Percentiles rank a stretch among this genome's conserved stretches.
These are phyloP conservation scores for Zootoca vivipara DNA, from an alignment of 2,113 vertebrate genomes.

Conservation along the genomic window DNA sequence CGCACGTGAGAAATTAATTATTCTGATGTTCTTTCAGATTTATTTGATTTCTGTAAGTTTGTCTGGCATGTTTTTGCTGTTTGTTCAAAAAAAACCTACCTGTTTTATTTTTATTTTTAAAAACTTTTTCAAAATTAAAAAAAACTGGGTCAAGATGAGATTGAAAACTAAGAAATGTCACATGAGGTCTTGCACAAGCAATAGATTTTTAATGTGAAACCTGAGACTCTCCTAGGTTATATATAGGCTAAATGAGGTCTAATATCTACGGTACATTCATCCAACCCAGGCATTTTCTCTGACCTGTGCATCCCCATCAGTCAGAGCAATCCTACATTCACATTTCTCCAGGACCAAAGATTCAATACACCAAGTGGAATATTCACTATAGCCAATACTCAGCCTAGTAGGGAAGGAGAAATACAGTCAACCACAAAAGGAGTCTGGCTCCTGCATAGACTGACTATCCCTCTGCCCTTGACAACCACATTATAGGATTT, in stretches of 20 bases:
- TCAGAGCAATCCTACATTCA: not conserved
- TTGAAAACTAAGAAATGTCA: not conserved
- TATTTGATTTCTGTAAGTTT: conserved; percentile 29
- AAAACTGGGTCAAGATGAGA: not conserved
- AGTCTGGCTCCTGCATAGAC: too few relatives aligned
- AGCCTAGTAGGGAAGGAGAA: too few relatives aligned
- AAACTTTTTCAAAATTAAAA: not conserved
- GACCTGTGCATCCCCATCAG: too few relatives aligned
- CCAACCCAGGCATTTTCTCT: not conserved
- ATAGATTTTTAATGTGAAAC: not conserved
- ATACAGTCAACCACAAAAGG: too few relatives aligned
- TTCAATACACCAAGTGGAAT: not conserved
- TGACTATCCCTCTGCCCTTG: too few relatives aligned
- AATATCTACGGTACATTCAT: not conserved
- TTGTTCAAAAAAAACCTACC: not conserved
- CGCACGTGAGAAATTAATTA: not conserved
- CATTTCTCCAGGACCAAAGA: not conserved
- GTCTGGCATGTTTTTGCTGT: not conserved
- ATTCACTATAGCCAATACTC: too few relatives aligned
- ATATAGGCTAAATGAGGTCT: not conserved
- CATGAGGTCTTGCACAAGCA: not conserved
- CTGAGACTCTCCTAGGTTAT: not conserved
- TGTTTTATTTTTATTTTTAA: not conserved
- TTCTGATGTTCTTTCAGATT: conserved; percentile 11
- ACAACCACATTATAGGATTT: too few relatives aligned